Base-by-base conservation (phyloP, 35 echinoderm and acorn worm genomes). In the Patiria miniata region DNA sequence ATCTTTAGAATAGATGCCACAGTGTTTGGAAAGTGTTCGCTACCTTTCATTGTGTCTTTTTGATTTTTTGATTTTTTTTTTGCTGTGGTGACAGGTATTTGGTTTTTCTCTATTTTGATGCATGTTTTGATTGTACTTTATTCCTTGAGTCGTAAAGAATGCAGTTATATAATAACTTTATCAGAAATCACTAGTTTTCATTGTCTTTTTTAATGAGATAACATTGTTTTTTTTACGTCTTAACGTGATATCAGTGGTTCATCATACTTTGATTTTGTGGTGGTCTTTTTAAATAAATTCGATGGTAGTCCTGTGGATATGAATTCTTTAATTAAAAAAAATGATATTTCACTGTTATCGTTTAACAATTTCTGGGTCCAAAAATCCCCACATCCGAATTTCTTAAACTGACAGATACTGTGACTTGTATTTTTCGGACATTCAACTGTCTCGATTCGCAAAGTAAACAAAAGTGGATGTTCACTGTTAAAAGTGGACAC, bases 11-110 rank as follows among this genome's bases (percentile, higher is more conserved):
- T 73, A 73, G 65, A 32, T 73, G 29, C 29, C 65, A 36, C 26
- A 73, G n/a, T 73, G 26, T 73, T 23, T 73, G 65, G 42, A 30
- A 73, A 73, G 14, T 73, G 65, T 22, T 14, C 34, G 29, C 29
- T 73, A 26, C 65, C 65, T 32, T 47, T 47, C 42, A 47, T 47
- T 47, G 42, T 47, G 42, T 12, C 42, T 47, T 47, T 73, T 26
- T 18, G 26, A 73, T 73, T 73, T 73, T 47, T 47, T 73, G 21
- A 14, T 10, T 73, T 73, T 73, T 73, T 32, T 28, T 73, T 73
- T 73, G 65, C 65, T 73, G 65, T 73, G 65, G 65, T 73, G 65
- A 73, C 21, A 73, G 65, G 65, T 73, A 47, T 47, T n/a, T n/a
- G n/a, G n/a, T n/a, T n/a, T n/a, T n/a, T n/a, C n/a, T n/a, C n/a